phyloP scores from a whole-genome alignment of 2,797 vertebrate species.

The Sebastes nivosus region DNA sequence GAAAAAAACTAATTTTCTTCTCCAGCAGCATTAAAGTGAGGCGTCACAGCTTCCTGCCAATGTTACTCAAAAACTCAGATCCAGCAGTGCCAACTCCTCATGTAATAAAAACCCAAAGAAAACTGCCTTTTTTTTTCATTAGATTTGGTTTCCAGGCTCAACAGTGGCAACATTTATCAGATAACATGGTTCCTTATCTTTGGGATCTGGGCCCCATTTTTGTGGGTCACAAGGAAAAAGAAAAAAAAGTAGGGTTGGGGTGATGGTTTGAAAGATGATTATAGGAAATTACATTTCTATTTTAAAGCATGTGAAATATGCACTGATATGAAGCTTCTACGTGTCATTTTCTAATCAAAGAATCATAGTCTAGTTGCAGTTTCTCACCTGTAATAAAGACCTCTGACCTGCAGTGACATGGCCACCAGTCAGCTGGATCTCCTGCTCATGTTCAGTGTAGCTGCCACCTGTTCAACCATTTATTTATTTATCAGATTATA shows the following conservation, averaged over 20 bases:
- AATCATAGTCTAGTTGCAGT: background rate
- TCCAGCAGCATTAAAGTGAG: background rate
- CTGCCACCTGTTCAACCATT: background rate
- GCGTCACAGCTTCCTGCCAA: conserved; percentile 18
- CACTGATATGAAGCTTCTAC: background rate
- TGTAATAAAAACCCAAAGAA: background rate
- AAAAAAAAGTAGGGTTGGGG: background rate
- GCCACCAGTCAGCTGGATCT: background rate
- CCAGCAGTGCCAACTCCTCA: background rate
- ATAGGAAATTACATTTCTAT: background rate
- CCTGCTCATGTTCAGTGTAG: background rate
- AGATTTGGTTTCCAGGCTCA: background rate
- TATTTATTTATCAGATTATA: background rate
- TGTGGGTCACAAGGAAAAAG: background rate
- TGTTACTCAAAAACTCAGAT: background rate
- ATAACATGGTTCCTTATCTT: background rate
- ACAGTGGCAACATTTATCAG: background rate
- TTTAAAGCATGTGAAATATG: background rate
- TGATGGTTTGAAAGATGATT: background rate
- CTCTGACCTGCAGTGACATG: background rate
- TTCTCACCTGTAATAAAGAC: background rate
- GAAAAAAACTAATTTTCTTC: background rate
- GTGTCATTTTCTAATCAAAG: background rate
- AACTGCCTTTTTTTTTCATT: background rate
- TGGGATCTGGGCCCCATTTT: background rate